phyloP scores from a whole-genome alignment of 2,797 vertebrate species.

The Sandelia bainsii region DNA sequence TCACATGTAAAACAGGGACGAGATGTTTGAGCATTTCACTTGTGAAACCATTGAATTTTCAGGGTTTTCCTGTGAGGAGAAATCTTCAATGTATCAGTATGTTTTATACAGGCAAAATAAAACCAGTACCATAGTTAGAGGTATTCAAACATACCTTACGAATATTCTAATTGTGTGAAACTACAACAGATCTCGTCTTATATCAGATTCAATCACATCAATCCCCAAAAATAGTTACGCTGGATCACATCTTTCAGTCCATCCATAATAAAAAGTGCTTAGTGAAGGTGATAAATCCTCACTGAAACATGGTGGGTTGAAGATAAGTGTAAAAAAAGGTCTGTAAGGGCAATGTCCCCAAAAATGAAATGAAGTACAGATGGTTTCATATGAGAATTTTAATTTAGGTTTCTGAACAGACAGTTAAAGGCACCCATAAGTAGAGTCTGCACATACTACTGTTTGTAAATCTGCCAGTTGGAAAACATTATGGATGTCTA shows the following conservation, averaged over 20 bases:
- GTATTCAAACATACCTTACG: not conserved
- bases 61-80: too few relatives aligned
- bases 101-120: not conserved
- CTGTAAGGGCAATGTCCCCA: not conserved
- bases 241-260: not conserved
- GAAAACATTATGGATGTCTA: constrained; percentile 49
- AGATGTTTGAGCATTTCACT: too few relatives aligned
- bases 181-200: not conserved
- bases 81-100: too few relatives aligned
- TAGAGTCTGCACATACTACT: constrained; percentile 55
- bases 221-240: not conserved
- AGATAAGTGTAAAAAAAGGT: not conserved
- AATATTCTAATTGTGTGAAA: not conserved
- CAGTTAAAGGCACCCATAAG: constrained; percentile 47
- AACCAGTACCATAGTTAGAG: not conserved
- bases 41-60: too few relatives aligned
- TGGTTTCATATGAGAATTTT: not conserved
- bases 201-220: too few relatives aligned
- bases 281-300: not conserved
- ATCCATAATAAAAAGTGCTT: not conserved
- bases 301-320: not conserved
- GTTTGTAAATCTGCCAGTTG: constrained; percentile 61
- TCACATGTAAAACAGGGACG: too few relatives aligned
- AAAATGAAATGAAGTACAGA: not conserved
- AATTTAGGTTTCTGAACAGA: constrained; percentile 31